phyloP scores from a whole-genome alignment of 2,888 invertebrate species.

The Aporophyla nigra region DNA sequence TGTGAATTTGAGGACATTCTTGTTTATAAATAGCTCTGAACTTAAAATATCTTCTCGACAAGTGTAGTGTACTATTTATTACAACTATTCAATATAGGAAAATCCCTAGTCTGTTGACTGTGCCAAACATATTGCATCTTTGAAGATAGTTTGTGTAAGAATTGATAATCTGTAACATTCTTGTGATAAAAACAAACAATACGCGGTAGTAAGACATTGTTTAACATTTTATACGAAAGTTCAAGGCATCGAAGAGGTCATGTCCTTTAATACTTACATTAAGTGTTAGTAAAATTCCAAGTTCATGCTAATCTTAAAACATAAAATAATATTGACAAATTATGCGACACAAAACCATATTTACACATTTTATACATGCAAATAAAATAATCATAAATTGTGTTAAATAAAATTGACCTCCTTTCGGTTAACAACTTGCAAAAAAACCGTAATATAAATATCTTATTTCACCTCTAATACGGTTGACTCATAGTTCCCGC shows the following conservation, averaged over 20 bases:
- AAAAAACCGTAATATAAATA: constrained; percentile 48
- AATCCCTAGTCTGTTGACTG: neutral
- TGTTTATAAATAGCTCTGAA: constrained; percentile 31
- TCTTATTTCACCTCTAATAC: constrained; percentile 47
- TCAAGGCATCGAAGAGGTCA: constrained; percentile 43
- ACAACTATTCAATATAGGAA: constrained; percentile 12
- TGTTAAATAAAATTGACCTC: constrained; percentile 46
- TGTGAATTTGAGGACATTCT: constrained; percentile 26
- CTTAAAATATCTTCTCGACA: constrained; percentile 24
- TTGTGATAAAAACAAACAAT: constrained; percentile 34
- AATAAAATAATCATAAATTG: constrained; percentile 10
- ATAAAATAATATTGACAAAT: constrained; percentile 33
- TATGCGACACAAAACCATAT: neutral
- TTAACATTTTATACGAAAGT: constrained; percentile 26
- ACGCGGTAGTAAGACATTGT: constrained; percentile 42
- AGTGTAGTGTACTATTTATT: constrained; percentile 20
- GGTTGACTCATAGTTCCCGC: constrained; percentile 63
- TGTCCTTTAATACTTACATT: constrained; percentile 11
- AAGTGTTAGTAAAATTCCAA: constrained; percentile 12
- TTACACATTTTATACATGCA: constrained; percentile 3
- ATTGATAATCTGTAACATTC: constrained; percentile 6
- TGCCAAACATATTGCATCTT: constrained; percentile 2
- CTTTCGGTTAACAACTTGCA: constrained; percentile 34
- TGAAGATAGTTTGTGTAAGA: neutral
- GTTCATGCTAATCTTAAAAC: constrained; percentile 14